Percentiles rank a stretch among this genome's conserved stretches.
Evolutionary conservation across 2,113 vertebrate genomes (phyloP).

Genomic region (Vimba vimba): DNA sequence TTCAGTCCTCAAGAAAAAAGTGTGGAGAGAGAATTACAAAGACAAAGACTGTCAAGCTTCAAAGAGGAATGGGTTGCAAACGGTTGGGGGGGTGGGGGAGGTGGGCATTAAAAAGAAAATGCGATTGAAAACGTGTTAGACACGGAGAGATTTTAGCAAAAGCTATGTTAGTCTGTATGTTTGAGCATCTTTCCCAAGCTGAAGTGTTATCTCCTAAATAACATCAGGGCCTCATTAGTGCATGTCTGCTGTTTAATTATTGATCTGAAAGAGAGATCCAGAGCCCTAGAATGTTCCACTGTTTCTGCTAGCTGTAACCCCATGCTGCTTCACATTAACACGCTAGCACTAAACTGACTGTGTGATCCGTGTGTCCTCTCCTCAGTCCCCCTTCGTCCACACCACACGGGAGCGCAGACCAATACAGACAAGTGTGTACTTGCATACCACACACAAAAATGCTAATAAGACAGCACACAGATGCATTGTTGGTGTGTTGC

Average conservation of each 20-base stretch:
- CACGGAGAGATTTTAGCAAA: neutral
- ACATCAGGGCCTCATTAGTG: conserved; percentile 40
- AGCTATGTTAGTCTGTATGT: neutral
- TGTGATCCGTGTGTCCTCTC: conserved; percentile 20
- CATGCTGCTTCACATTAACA: conserved; percentile 23
- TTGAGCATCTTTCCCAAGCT: conserved; percentile 4
- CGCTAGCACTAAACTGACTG: neutral
- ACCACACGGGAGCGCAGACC: neutral
- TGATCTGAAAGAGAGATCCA: conserved; percentile 22
- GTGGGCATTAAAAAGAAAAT: neutral
- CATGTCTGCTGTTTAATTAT: conserved; percentile 40
- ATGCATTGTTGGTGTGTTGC: no score
- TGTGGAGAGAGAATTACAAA: conserved; percentile 18
- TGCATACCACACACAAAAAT: neutral
- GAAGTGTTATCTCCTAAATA: conserved; percentile 37
- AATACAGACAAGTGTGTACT: conserved; percentile 11
- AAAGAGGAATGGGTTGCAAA: conserved; percentile 12
- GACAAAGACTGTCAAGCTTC: conserved; percentile 24
- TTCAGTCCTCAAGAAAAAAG: neutral
- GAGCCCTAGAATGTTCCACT: neutral
- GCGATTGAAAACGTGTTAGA: neutral
- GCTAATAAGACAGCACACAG: neutral
- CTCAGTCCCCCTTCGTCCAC: neutral
- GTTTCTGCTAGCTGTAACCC: neutral
- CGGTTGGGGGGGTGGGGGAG: neutral